phyloP scores from a whole-genome alignment of 2,888 invertebrate species.

The Dynastes maya region DNA sequence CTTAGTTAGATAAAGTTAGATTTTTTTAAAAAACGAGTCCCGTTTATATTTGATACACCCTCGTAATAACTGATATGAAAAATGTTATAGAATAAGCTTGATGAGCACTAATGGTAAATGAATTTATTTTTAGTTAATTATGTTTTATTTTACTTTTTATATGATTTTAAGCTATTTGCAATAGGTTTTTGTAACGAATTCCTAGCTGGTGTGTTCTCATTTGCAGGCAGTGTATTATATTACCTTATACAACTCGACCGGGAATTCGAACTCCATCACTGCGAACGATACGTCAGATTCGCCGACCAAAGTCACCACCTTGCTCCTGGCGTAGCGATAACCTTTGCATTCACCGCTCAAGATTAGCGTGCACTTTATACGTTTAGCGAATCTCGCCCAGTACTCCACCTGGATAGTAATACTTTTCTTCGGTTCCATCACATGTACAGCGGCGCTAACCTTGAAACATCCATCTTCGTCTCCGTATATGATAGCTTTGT shows the following conservation, averaged over 20 bases:
- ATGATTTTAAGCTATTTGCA: too few species aligned
- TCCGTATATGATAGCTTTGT: slow-evolving; percentile 61
- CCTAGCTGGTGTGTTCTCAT: too few species aligned
- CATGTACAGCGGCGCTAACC: slow-evolving; percentile 40
- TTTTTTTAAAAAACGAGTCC: too few species aligned
- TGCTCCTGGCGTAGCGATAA: slow-evolving; percentile 61
- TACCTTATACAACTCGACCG: slow-evolving; percentile 53
- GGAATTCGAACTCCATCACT: slow-evolving; percentile 40
- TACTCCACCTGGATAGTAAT: slow-evolving; percentile 58
- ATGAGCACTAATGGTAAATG: too few species aligned
- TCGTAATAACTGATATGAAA: too few species aligned
- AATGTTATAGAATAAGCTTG: too few species aligned
- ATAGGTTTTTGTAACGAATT: too few species aligned
- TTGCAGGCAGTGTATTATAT: too few species aligned
- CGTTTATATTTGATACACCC: too few species aligned
- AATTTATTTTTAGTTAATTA: too few species aligned
- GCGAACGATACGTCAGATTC: slow-evolving; percentile 55
- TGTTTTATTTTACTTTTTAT: too few species aligned
- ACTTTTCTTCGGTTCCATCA: slow-evolving; percentile 53
- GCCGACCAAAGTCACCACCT: slow-evolving; percentile 61
- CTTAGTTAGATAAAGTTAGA: too few species aligned
- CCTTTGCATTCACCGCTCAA: slow-evolving; percentile 63
- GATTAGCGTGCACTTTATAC: slow-evolving; percentile 58
- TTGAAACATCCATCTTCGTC: slow-evolving; percentile 60
- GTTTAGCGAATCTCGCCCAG: slow-evolving; percentile 60